Base-by-base conservation (phyloP, 1,140 invertebrate species). In the Diploscapter pachys region DNA sequence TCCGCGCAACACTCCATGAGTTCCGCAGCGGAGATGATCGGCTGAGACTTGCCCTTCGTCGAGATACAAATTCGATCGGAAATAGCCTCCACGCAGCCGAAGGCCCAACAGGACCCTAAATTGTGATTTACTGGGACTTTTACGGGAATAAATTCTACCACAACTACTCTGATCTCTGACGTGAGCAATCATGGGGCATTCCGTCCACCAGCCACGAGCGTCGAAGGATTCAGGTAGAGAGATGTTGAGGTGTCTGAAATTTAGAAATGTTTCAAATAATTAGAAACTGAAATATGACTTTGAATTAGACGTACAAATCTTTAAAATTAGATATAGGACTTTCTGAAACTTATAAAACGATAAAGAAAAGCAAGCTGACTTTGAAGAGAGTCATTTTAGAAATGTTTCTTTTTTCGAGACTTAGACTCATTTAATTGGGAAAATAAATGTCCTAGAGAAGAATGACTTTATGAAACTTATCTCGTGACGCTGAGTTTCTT, bases 61-160 rank as follows among this genome's bases (percentile, higher is more conserved):
- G 92, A 91, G 76, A 95, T 93, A 86, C 94, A 97, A 62, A 89
- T 89, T 70, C 94, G 88, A 86, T 97, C 94, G 13, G 93, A 93
- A 90, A 96, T 96, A 2, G 93, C 92, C 87, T 94, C 93, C 0
- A 93, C 93, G n/a, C 93, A 93, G 62, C 92, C 93, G 86, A 94
- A 93, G 5, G 93, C 93, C 91, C 91, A 86, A 63, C 81, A 83
- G 66, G 73, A 80, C 61, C 77, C 73, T 75, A 56, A 80, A 72
- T 64, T 56, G 63, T n/a, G 9, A 11, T 59, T 59, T 59, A 31
- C 57, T 59, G 9, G 57, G 57, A 11, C 31, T 69, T 11, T 59
- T 59, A 11, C 9, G 57, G 57, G 57, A 11, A 11, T 11, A 31
- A 59, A 59, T 59, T 59, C 31, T 61, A 50, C 87, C 88, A 82